Conservation (phyloP, 2,888 invertebrate genomes). For the Lepas anatifera region DNA sequence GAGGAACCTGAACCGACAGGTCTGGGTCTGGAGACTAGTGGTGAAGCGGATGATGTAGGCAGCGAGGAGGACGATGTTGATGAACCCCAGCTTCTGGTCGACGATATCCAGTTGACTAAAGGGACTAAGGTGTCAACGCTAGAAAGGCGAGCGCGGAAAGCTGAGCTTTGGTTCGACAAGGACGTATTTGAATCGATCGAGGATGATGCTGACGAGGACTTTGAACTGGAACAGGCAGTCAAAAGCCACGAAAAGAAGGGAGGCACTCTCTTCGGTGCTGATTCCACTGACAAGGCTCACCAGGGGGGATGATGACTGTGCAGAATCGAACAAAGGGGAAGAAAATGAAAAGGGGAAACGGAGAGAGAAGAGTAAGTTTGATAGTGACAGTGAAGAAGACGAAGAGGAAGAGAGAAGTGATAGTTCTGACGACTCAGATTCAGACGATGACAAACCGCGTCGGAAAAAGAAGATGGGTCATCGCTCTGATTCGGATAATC, state of each 20-base stretch:
- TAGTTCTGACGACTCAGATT: slow-evolving; percentile 15
- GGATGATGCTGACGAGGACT: slow-evolving; percentile 72
- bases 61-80: slow-evolving; percentile 29
- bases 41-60: neutral
- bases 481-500: neutral
- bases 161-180: slow-evolving; percentile 77
- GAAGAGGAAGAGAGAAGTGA: no score
- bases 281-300: no score
- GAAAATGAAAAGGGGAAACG: slow-evolving; percentile 14
- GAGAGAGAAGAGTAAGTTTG: slow-evolving; percentile 10
- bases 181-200: slow-evolving; percentile 67
- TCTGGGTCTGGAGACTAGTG: neutral
- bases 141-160: slow-evolving; percentile 44
- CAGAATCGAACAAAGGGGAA: neutral
- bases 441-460: slow-evolving; percentile 43
- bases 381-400: slow-evolving; percentile 41
- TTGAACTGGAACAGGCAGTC: slow-evolving; percentile 67
- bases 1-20: neutral
- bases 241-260: slow-evolving; percentile 34
- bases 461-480: slow-evolving; percentile 40
- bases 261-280: neutral
- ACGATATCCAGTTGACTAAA: neutral
- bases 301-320: no score
- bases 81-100: slow-evolving; percentile 16
- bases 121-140: neutral